phyloP scores from a whole-genome alignment of 2,113 vertebrate species.

The Parus major region DNA sequence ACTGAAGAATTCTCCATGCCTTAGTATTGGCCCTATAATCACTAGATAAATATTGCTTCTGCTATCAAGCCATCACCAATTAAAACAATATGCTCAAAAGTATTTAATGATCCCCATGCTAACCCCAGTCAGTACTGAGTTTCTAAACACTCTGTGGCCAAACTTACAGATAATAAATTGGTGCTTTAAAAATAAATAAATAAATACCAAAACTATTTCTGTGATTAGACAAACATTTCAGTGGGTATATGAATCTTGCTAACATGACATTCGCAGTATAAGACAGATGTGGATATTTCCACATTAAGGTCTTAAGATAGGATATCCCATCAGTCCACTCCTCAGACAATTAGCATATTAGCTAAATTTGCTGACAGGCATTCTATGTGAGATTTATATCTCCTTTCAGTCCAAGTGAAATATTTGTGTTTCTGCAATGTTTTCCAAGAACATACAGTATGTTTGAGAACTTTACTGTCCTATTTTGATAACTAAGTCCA shows the following conservation, averaged over 20 bases:
- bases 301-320: constrained; percentile 53
- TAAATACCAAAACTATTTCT: background rate
- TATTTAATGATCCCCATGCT: background rate
- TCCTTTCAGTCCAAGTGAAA: constrained; percentile 71
- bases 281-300: constrained; percentile 2
- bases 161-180: background rate
- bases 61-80: background rate
- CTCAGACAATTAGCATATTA: constrained; percentile 64
- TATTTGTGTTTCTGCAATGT: constrained; percentile 70
- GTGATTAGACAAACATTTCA: constrained; percentile 29
- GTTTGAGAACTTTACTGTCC: constrained; percentile 64
- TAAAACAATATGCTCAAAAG: background rate
- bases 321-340: constrained; percentile 51
- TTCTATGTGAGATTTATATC: constrained; percentile 60
- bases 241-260: constrained; percentile 8
- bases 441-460: constrained; percentile 64
- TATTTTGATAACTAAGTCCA: constrained; percentile 64
- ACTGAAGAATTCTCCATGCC: background rate
- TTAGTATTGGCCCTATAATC: background rate
- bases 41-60: background rate
- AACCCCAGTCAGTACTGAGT: constrained; percentile 16
- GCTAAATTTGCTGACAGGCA: constrained; percentile 66
- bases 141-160: background rate
- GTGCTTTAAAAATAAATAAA: background rate
- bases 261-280: constrained; percentile 2